Evolutionary conservation across 2,888 invertebrate species (phyloP).

Genomic region (Caenorhabditis zanzibari): DNA sequence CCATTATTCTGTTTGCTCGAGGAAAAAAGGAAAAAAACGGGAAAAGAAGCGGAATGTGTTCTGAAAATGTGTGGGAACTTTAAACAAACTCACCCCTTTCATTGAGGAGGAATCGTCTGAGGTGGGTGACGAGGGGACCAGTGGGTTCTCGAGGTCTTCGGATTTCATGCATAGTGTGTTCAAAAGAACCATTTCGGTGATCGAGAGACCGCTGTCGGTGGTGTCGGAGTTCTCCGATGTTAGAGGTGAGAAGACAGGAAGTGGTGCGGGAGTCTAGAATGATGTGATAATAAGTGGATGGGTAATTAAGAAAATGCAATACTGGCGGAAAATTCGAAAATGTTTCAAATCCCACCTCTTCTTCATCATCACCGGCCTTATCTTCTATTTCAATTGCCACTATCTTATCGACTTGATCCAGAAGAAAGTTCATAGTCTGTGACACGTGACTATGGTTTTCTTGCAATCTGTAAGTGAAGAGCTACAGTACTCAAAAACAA

Average conservation of each 20-base stretch:
- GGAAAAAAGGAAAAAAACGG: background rate
- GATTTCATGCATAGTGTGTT: background rate
- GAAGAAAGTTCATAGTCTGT: conserved; percentile 5
- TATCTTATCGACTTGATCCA: conserved; percentile 17
- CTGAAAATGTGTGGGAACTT: conserved; percentile 57
- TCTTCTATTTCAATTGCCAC: background rate
- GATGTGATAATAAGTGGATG: conserved; percentile 8
- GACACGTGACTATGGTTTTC: background rate
- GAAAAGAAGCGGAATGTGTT: conserved; percentile 11
- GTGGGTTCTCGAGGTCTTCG: background rate
- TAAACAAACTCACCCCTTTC: conserved; percentile 39
- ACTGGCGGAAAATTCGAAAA: background rate
- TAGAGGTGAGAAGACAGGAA: background rate
- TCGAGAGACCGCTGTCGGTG: background rate
- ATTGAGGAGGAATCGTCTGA: conserved; percentile 19
- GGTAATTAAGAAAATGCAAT: background rate
- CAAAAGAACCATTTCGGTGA: conserved; percentile 26
- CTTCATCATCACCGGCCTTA: background rate
- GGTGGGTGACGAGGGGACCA: background rate
- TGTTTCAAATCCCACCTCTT: background rate
- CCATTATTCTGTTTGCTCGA: conserved; percentile 25
- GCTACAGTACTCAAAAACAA: background rate
- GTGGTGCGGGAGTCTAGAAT: conserved; percentile 5
- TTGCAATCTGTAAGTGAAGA: background rate
- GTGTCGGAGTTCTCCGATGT: background rate